Percentiles rank a stretch among this genome's conserved stretches.
Evolutionary conservation across 2,888 invertebrate species (phyloP).

Genomic region (Xestia xanthographa): DNA sequence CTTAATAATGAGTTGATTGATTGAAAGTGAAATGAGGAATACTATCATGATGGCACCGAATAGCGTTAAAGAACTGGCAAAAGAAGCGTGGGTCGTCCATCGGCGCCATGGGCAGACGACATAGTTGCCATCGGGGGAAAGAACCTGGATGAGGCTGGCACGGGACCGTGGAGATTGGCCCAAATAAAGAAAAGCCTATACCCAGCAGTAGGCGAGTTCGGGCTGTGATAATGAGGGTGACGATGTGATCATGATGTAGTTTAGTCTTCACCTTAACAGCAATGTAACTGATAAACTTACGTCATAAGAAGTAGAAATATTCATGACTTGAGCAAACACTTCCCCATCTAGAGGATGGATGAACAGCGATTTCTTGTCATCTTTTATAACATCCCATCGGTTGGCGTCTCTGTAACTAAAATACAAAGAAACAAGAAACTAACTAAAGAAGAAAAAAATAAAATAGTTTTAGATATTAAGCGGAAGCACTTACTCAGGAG

Average conservation of each 20-base stretch:
- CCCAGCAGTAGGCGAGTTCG: no score
- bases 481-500: conserved; percentile 83
- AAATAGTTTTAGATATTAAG: no score
- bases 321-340: conserved; percentile 94
- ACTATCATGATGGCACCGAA: neutral
- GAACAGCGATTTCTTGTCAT: conserved; percentile 86
- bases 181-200: no score
- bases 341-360: conserved; percentile 94
- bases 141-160: no score
- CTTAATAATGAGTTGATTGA: neutral
- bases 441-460: neutral
- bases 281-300: conserved; percentile 81
- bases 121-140: no score
- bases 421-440: neutral
- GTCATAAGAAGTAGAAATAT: conserved; percentile 92
- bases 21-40: neutral
- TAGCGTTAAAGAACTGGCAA: no score
- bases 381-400: conserved; percentile 87
- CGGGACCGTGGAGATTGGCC: no score
- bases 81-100: no score
- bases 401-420: conserved; percentile 90
- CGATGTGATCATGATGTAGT: neutral
- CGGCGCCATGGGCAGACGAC: no score
- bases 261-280: neutral
- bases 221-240: no score